Percentiles rank a stretch among this genome's conserved stretches.
phyloP scores from a whole-genome alignment of 2,888 invertebrate genomes.

The Drosophila nigricruria region DNA sequence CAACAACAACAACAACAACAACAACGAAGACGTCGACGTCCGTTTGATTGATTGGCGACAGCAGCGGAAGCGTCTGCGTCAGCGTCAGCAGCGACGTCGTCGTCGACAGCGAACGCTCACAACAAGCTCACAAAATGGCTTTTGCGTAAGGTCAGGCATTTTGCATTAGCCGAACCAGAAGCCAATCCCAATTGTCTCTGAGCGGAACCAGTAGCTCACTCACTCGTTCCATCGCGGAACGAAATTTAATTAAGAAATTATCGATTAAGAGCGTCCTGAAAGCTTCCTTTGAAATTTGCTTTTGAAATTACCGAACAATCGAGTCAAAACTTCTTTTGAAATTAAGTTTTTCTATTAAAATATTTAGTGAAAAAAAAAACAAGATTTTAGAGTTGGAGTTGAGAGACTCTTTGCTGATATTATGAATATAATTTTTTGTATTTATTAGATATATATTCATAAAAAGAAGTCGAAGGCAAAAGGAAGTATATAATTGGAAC shows the following conservation, averaged over 20 bases:
- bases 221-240: not conserved
- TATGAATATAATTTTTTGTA: not conserved
- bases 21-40: slow-evolving; percentile 32
- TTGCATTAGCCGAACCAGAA: slow-evolving; percentile 14
- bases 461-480: not conserved
- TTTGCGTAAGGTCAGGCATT: slow-evolving; percentile 71
- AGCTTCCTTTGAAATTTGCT: not conserved
- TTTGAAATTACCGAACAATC: not conserved
- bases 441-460: not conserved
- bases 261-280: not conserved
- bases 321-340: not conserved
- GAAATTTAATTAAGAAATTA: slow-evolving; percentile 7
- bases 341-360: not conserved
- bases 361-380: not conserved
- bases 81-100: slow-evolving; percentile 32
- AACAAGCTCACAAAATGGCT: slow-evolving; percentile 60
- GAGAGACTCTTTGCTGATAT: not conserved
- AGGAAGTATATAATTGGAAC: not conserved
- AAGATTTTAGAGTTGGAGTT: not conserved
- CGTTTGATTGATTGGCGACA: slow-evolving; percentile 71
- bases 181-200: slow-evolving; percentile 4
- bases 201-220: not conserved
- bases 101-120: slow-evolving; percentile 7
- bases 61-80: slow-evolving; percentile 56
- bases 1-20: slow-evolving; percentile 36